phyloP scores from a whole-genome alignment of 2,113 vertebrate species.

The Serinus canaria region DNA sequence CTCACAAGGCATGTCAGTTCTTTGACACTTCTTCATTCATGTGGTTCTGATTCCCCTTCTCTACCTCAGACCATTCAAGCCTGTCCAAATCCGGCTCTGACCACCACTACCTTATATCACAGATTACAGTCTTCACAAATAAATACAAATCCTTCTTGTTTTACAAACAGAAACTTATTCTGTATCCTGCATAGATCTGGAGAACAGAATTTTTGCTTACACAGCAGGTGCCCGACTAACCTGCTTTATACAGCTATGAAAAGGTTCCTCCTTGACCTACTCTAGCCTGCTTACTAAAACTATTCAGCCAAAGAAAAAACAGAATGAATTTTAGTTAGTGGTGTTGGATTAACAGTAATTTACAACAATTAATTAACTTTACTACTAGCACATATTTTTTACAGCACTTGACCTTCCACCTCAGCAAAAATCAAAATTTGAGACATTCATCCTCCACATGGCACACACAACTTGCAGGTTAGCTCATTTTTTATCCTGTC shows the following conservation, averaged over 20 bases:
- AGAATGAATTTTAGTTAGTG: neutral
- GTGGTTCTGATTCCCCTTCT: neutral
- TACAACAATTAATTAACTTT: neutral
- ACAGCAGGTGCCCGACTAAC: neutral
- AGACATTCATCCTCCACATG: neutral
- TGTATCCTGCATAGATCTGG: neutral
- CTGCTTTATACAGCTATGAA: neutral
- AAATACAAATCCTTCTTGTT: neutral
- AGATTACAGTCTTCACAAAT: neutral
- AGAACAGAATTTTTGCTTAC: neutral
- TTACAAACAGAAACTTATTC: neutral
- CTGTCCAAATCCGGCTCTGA: neutral
- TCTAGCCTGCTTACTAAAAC: neutral
- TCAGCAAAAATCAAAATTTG: neutral
- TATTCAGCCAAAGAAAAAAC: neutral
- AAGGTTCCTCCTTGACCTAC: neutral
- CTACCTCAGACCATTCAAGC: neutral
- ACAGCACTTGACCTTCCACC: neutral
- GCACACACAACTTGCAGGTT: neutral
- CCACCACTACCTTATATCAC: neutral
- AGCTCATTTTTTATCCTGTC: neutral
- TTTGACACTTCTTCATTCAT: neutral
- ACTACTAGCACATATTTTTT: neutral
- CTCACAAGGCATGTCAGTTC: neutral
- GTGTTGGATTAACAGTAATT: neutral